Evolutionary conservation across 2,113 vertebrate species (phyloP).

Genomic region (western clawed frog (Xenopus tropicalis)): DNA sequence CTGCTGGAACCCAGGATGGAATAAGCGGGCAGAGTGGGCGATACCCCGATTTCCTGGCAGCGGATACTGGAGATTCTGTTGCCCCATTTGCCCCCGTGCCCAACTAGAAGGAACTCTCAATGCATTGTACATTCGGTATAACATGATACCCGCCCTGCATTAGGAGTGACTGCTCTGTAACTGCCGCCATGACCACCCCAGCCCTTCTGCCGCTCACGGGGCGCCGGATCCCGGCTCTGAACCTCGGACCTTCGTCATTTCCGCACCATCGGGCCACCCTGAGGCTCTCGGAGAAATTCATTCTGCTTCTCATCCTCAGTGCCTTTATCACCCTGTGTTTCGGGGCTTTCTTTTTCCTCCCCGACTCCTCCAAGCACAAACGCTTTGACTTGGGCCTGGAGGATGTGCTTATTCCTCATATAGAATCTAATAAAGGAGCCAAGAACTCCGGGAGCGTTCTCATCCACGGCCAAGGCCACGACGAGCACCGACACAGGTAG

Average conservation of each 20-base stretch:
- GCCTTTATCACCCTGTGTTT: conserved; percentile 99
- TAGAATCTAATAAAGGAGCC: conserved; percentile 82
- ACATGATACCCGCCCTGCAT: conserved; percentile 13
- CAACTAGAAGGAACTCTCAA: conserved; percentile 3
- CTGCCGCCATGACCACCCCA: conserved; percentile 82
- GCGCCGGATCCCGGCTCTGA: conserved; percentile 87
- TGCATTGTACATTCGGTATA: conserved; percentile 32
- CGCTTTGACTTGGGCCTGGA: conserved; percentile 96
- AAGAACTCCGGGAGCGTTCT: conserved; percentile 76
- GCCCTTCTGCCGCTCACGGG: conserved; percentile 93
- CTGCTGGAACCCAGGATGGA: neutral
- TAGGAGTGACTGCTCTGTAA: neutral
- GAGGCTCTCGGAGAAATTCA: conserved; percentile 97
- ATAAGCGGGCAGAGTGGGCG: neutral
- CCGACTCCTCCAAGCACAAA: conserved; percentile 97
- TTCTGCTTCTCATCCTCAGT: conserved; percentile 98
- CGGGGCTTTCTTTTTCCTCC: conserved; percentile 97
- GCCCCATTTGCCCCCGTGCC: neutral
- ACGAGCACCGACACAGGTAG: conserved; percentile 90
- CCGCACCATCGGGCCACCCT: conserved; percentile 92
- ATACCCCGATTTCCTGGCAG: neutral
- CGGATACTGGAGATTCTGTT: neutral
- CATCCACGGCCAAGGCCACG: conserved; percentile 88
- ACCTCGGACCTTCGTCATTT: conserved; percentile 83
- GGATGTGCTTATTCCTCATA: conserved; percentile 94